Percentiles rank a stretch among this genome's conserved stretches.
Evolutionary conservation across 2,797 vertebrate species (phyloP).

Genomic region (Hydrolagus colliei): DNA sequence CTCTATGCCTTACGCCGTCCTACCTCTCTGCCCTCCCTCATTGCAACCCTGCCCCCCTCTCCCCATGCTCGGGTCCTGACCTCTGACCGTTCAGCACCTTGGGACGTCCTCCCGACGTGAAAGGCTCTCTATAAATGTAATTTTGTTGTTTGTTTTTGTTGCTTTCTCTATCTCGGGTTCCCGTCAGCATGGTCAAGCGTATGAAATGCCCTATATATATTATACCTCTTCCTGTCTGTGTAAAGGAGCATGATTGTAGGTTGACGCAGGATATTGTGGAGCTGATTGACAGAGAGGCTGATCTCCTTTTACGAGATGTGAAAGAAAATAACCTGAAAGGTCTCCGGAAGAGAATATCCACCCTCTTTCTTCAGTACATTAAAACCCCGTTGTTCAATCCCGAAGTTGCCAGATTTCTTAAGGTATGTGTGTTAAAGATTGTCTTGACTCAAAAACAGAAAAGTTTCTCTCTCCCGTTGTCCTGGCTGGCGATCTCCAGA

Average conservation of each 20-base stretch:
- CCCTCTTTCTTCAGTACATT: constrained; percentile 81
- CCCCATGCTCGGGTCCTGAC: too few species aligned
- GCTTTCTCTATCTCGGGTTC: not conserved
- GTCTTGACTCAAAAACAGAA: too few species aligned
- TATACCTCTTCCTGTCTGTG: constrained; percentile 17
- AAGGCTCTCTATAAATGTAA: too few species aligned
- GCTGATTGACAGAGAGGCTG: constrained; percentile 77
- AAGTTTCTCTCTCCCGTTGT: too few species aligned
- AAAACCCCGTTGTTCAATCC: constrained; percentile 85
- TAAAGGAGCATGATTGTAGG: constrained; percentile 76
- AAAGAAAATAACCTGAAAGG: constrained; percentile 70
- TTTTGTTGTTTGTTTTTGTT: too few species aligned
- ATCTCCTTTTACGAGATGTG: constrained; percentile 68
- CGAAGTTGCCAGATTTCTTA: constrained; percentile 62
- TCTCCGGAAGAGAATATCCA: constrained; percentile 78
- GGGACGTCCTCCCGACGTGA: too few species aligned
- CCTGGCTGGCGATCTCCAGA: too few species aligned
- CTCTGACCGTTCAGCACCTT: too few species aligned
- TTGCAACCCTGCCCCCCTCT: too few species aligned
- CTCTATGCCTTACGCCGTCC: too few species aligned
- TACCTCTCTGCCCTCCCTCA: too few species aligned
- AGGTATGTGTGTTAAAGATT: constrained; percentile 52
- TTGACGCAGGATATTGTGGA: constrained; percentile 75
- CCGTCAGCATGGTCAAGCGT: not conserved
- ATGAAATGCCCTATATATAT: not conserved